Evolutionary conservation across 2,888 invertebrate genomes (phyloP), one percentile per base, ranked within the genome.

Genomic region (Acrobasis suavella): DNA sequence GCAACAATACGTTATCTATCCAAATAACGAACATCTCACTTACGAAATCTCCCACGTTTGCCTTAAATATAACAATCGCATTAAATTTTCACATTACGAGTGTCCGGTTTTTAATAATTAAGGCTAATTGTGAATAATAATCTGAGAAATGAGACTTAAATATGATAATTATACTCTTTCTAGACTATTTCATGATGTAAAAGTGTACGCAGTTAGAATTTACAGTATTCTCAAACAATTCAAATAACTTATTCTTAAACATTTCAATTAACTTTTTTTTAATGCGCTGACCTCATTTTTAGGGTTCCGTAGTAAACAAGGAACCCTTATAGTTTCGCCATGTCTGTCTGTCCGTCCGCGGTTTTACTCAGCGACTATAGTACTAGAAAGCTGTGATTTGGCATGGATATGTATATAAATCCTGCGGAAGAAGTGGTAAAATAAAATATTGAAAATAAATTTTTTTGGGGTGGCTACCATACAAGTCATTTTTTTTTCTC

Each of bases 1-100:
- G 80, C 80, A 81, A 82, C 72, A 73, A 54, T 77, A 78, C 79
- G 72, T 70, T 76, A 81, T 82, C 82, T 73, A 68, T 62, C 71
- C 72, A 69, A 74, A 78, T 77, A 75, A 78, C 77, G 69, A 52
- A 76, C 75, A 78, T 77, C 75, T 75, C 72, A 72, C 72, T 82
- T 79, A 68, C 68, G 82, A 77, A 80, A 82, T 68, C 68, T 64
- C 69, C 50, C 62, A 62, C 63, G 74, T 69, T 70, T 72, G 71
- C 72, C 66, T 72, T 66, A 65, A 72, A 69, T 71, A 69, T 69
- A 69, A 71, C 69, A 67, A 67, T 69, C 62, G 1, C 64, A 38
- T 55, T n/a, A 15, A 55, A 50, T 61, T 60, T 60, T 60, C 51
- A 51, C 39, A 50, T 60, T n/a, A 51, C 60, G 52, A 51, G 42